Evolutionary conservation across 1,140 invertebrate species (phyloP).

Genomic region (Drosophila punjabiensis): DNA sequence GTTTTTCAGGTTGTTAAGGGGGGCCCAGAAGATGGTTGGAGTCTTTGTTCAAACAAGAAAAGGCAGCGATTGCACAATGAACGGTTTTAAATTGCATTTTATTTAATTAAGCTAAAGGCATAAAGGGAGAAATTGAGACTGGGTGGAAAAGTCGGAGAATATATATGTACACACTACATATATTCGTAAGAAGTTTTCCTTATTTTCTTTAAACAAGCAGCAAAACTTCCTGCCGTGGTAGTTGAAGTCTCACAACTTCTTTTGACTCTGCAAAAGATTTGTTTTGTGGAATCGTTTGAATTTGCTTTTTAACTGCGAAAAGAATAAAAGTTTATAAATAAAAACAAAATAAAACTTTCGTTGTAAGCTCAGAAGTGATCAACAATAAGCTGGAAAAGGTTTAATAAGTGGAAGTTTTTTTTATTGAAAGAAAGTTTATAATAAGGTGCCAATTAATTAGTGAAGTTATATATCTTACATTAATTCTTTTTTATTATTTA

Average conservation of each 20-base stretch:
- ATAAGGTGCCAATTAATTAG: not conserved
- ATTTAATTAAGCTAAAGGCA: conserved; percentile 73
- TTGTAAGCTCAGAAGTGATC: not conserved
- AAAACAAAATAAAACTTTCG: conserved; percentile 6
- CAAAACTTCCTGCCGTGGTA: conserved; percentile 11
- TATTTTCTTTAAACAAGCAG: conserved; percentile 41
- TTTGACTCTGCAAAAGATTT: conserved; percentile 27
- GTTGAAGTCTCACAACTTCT: conserved; percentile 21
- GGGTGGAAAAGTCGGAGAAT: not conserved
- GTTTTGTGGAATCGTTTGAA: conserved; percentile 42
- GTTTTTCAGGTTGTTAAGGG: conserved; percentile 62
- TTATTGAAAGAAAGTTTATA: not conserved
- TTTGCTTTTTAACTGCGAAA: conserved; percentile 26
- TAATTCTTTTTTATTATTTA: no score
- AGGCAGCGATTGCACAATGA: conserved; percentile 61
- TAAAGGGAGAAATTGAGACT: conserved; percentile 38
- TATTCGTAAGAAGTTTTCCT: conserved; percentile 37
- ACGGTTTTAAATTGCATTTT: conserved; percentile 74
- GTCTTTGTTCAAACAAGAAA: conserved; percentile 34
- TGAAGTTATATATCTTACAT: not conserved
- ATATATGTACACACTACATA: not conserved
- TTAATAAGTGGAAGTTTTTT: not conserved
- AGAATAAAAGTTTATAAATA: conserved; percentile 20
- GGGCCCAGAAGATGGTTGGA: conserved; percentile 12
- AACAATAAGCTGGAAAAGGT: conserved; percentile 6